Percentiles rank a stretch among this genome's conserved stretches.
Evolutionary conservation across 1,140 invertebrate species (phyloP).

Genomic region (Drosophila santomea): DNA sequence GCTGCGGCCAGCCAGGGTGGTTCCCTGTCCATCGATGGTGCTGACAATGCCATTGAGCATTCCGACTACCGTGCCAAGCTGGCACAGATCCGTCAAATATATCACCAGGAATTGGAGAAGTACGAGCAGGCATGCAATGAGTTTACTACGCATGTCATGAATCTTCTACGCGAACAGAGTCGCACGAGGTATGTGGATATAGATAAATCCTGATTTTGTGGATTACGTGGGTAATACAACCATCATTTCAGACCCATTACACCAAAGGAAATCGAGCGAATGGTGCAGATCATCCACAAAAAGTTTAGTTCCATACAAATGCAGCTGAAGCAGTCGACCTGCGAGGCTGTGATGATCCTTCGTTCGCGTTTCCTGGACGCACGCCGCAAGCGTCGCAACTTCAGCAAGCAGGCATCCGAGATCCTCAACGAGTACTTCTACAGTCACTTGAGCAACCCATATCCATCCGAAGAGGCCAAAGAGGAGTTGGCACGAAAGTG

Average conservation of each 20-base stretch:
- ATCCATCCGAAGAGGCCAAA: constrained; percentile 99
- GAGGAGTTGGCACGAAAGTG: constrained; percentile 99
- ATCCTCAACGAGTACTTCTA: constrained; percentile 99
- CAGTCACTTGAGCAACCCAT: constrained; percentile 99
- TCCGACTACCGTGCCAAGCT: constrained; percentile 99
- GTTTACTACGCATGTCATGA: constrained; percentile 99
- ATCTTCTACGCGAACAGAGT: constrained; percentile 98
- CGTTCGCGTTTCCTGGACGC: constrained; percentile 96
- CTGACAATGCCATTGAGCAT: constrained; percentile 99
- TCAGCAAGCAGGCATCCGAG: constrained; percentile 99
- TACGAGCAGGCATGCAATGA: constrained; percentile 99
- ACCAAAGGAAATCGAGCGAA: constrained; percentile 98
- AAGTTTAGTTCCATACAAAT: constrained; percentile 99
- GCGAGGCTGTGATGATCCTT: constrained; percentile 99
- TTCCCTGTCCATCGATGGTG: constrained; percentile 84
- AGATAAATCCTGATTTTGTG: not conserved
- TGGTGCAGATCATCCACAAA: constrained; percentile 99
- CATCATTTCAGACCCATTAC: constrained; percentile 91
- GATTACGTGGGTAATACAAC: not conserved
- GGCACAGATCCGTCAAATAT: constrained; percentile 99
- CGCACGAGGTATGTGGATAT: constrained; percentile 90
- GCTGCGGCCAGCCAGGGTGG: constrained; percentile 94
- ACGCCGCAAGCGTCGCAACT: constrained; percentile 99
- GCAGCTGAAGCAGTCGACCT: constrained; percentile 99
- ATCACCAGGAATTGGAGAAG: constrained; percentile 99